Percentiles rank a stretch among this genome's conserved stretches.
Conservation (phyloP, 2,797 vertebrate genomes). For the Platalea minor region DNA sequence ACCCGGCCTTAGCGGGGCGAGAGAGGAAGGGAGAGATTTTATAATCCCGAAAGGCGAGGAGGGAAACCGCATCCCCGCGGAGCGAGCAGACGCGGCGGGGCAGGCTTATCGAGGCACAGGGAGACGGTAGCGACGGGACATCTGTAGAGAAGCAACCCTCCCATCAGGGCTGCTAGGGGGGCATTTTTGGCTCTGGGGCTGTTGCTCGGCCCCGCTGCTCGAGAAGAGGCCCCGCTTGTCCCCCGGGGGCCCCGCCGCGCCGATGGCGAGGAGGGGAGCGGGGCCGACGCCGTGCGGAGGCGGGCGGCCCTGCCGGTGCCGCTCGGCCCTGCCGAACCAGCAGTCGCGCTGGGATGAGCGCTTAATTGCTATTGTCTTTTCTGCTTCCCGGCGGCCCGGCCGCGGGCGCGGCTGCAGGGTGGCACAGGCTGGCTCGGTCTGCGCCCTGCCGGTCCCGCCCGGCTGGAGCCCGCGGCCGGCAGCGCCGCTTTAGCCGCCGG, state of each 20-base stretch:
- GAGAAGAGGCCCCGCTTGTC: not conserved
- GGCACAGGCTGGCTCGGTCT: conserved; percentile 51
- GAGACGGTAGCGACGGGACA: not conserved
- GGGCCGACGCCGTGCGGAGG: not conserved
- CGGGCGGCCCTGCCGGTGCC: not conserved
- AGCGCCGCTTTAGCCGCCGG: not conserved
- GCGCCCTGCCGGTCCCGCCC: not conserved
- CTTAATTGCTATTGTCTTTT: conserved; percentile 42
- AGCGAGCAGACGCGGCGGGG: not conserved
- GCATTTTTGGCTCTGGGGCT: not conserved
- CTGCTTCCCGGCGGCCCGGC: too few species aligned
- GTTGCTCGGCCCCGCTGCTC: not conserved
- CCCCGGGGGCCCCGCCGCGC: too few species aligned
- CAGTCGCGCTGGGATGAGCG: not conserved
- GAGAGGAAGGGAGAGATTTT: not conserved
- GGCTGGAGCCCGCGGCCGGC: not conserved
- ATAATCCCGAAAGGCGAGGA: conserved; percentile 18
- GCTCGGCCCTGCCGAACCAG: not conserved
- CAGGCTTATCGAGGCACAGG: not conserved
- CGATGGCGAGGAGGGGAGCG: not conserved
- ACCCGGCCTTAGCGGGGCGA: not conserved
- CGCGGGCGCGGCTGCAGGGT: not conserved
- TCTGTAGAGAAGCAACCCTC: not conserved
- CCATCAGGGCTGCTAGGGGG: not conserved
- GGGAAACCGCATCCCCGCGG: conserved; percentile 10